These are phyloP conservation scores for Eudemis profundana DNA, from an alignment of 2,888 invertebrate species.

Conservation along the genomic window DNA sequence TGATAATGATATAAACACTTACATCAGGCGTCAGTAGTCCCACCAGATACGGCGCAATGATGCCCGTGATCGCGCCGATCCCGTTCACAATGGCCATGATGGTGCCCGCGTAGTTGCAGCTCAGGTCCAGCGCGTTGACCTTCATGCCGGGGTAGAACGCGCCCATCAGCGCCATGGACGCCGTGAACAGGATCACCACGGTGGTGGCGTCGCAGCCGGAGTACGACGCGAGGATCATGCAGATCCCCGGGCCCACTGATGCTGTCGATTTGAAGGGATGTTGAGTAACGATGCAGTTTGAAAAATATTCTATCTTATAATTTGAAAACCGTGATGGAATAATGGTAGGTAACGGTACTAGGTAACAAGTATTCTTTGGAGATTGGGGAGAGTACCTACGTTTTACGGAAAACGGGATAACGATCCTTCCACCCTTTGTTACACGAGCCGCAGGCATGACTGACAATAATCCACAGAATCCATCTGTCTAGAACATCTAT, in stretches of 20 bases:
- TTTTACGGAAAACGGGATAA: too few relatives aligned
- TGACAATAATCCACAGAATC: too few relatives aligned
- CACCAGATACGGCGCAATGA: slow-evolving; percentile 88
- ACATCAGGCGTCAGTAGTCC: slow-evolving; percentile 88
- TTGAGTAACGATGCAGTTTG: not conserved
- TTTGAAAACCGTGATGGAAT: too few relatives aligned
- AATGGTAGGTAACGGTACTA: too few relatives aligned
- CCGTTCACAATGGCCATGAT: slow-evolving; percentile 90
- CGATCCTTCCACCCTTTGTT: too few relatives aligned
- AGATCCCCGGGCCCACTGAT: slow-evolving; percentile 88
- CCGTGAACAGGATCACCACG: slow-evolving; percentile 87
- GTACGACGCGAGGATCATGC: slow-evolving; percentile 88
- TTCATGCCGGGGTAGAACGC: slow-evolving; percentile 90
- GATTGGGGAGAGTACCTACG: too few relatives aligned
- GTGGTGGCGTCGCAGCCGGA: slow-evolving; percentile 87
- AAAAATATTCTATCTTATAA: too few relatives aligned
- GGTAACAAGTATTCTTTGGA: too few relatives aligned
- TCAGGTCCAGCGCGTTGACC: slow-evolving; percentile 88
- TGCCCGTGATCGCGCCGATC: slow-evolving; percentile 89
- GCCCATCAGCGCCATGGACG: slow-evolving; percentile 89
- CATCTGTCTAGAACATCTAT: too few relatives aligned
- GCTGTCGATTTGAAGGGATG: slow-evolving; percentile 68
- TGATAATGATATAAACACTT: slow-evolving; percentile 71
- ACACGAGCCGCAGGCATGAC: too few relatives aligned
- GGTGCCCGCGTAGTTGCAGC: slow-evolving; percentile 88